Conservation (phyloP, 2,888 invertebrate genomes). For the Fragum sueziense region DNA sequence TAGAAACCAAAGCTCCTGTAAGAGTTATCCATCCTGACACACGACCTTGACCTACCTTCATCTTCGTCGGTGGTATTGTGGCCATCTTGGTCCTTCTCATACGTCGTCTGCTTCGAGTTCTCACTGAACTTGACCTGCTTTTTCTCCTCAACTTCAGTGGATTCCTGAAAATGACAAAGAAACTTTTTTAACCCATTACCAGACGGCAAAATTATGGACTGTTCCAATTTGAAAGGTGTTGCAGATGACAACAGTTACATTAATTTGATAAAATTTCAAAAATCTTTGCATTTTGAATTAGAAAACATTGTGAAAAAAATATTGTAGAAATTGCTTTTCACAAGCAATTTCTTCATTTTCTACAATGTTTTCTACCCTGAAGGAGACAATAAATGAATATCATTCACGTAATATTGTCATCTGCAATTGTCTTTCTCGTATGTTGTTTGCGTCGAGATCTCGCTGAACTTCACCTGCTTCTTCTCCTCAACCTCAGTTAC, state of each 20-base stretch:
- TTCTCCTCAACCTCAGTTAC: conserved; percentile 8
- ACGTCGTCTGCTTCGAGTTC: conserved; percentile 8
- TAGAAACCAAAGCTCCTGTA: neutral
- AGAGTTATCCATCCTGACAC: neutral
- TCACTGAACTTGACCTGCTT: conserved; percentile 27
- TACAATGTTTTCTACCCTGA: too few species aligned
- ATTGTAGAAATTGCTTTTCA: too few species aligned
- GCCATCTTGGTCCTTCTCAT: conserved; percentile 4
- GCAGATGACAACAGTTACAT: too few species aligned
- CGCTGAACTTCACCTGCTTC: conserved; percentile 25
- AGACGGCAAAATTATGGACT: neutral
- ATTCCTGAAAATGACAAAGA: neutral
- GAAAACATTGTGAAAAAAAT: neutral
- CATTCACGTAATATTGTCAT: too few species aligned
- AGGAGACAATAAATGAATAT: too few species aligned
- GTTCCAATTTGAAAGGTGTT: too few species aligned
- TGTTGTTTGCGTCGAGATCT: conserved; percentile 5
- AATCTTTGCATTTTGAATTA: neutral
- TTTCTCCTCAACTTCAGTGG: conserved; percentile 3
- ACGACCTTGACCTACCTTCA: conserved; percentile 5
- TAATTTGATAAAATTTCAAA: neutral
- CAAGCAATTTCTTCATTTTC: too few species aligned
- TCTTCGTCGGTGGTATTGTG: neutral
- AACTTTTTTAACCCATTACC: too few species aligned
- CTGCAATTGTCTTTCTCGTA: conserved; percentile 14